phyloP scores from a whole-genome alignment of 2,888 invertebrate species.

The Oeneis ivallda region DNA sequence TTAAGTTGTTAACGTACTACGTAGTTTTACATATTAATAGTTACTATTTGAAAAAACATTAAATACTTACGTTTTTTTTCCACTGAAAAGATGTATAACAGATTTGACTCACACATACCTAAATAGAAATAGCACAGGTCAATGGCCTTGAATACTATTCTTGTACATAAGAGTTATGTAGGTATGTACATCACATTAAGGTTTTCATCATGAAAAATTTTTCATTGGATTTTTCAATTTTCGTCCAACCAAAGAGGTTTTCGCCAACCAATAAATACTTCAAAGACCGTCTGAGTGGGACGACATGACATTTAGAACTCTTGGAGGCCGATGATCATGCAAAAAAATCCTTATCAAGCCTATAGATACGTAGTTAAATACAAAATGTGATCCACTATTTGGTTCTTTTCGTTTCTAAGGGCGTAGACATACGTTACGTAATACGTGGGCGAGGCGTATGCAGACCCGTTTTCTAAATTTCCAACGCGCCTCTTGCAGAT shows the following conservation, averaged over 20 bases:
- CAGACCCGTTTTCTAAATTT: slow-evolving; percentile 45
- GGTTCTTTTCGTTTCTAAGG: not conserved
- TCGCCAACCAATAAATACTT: no score
- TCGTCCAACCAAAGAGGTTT: no score
- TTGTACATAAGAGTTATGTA: not conserved
- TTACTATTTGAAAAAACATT: not conserved
- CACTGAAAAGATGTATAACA: not conserved
- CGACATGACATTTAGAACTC: no score
- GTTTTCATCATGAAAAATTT: not conserved
- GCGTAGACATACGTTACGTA: slow-evolving; percentile 37
- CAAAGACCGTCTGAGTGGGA: no score
- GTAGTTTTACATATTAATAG: not conserved
- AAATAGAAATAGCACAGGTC: slow-evolving; percentile 3
- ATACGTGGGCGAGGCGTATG: slow-evolving; percentile 39
- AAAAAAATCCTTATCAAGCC: no score
- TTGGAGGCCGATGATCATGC: no score
- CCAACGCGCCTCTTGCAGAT: slow-evolving; percentile 39
- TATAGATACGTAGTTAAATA: no score
- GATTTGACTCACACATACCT: slow-evolving; percentile 5
- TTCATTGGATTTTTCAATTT: not conserved
- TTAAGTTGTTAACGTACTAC: not conserved
- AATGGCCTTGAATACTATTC: slow-evolving; percentile 8
- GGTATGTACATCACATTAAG: not conserved
- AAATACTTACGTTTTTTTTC: not conserved
- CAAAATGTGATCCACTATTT: not conserved